phyloP scores from a whole-genome alignment of 2,113 vertebrate genomes.

The Cebidichthys violaceus region DNA sequence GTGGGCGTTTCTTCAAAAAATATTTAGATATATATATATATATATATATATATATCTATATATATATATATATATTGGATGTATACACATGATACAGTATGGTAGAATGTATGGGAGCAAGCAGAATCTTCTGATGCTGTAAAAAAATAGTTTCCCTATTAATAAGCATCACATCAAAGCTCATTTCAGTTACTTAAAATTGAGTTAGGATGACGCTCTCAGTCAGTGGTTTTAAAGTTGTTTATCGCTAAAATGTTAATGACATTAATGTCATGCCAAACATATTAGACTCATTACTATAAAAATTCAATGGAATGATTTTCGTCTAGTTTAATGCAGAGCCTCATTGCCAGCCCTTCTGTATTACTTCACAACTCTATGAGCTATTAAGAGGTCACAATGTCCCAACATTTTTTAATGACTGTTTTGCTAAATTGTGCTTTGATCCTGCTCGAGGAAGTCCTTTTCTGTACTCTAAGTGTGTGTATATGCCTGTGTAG shows the following conservation, averaged over 20 bases:
- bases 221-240: constrained; percentile 61
- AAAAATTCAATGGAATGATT: constrained; percentile 16
- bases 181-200: constrained; percentile 11
- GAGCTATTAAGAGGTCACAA: constrained; percentile 23
- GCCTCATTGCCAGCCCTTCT: not conserved
- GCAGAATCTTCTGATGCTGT: constrained; percentile 26
- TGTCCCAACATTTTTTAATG: constrained; percentile 12
- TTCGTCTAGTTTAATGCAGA: constrained; percentile 24
- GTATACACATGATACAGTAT: constrained; percentile 28
- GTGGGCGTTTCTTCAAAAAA: constrained; percentile 53
- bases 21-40: no score
- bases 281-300: constrained; percentile 1
- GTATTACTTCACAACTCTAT: not conserved
- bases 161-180: constrained; percentile 7
- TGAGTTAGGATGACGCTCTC: not conserved
- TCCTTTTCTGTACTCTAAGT: not conserved
- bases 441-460: constrained; percentile 21
- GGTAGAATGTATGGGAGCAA: constrained; percentile 25
- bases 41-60: no score
- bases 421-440: constrained; percentile 15
- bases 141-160: constrained; percentile 3
- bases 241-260: constrained; percentile 5
- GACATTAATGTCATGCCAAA: constrained; percentile 30
- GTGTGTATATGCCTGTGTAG: not conserved
- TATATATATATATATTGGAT: no score